Evolutionary conservation across 2,113 vertebrate genomes (phyloP).

Genomic region (Cheilinus undulatus): DNA sequence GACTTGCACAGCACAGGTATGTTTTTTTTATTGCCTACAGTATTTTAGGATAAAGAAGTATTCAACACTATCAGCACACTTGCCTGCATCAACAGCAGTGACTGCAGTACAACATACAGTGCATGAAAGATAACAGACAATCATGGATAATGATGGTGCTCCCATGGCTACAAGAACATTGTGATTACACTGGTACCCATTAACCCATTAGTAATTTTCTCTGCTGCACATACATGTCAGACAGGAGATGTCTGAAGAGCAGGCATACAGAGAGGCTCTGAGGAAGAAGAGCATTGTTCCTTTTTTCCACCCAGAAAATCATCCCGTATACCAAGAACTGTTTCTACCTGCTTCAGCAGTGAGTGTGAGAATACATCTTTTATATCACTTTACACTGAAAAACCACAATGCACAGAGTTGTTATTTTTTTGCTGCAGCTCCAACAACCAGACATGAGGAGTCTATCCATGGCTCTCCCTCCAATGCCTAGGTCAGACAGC

Average conservation of each 20-base stretch:
- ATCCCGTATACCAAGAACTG: slow-evolving; percentile 74
- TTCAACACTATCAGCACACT: not conserved
- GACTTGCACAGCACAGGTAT: slow-evolving; percentile 77
- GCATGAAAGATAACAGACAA: too few species aligned
- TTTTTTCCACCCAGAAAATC: slow-evolving; percentile 88
- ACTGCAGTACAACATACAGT: not conserved
- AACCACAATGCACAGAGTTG: not conserved
- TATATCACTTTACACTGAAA: not conserved
- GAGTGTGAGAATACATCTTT: not conserved
- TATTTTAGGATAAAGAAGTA: not conserved
- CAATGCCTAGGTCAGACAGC: slow-evolving; percentile 59
- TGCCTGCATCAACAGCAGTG: not conserved
- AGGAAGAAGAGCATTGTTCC: slow-evolving; percentile 80
- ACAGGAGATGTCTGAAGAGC: slow-evolving; percentile 80
- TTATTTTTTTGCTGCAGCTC: slow-evolving; percentile 48
- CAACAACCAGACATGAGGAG: slow-evolving; percentile 78
- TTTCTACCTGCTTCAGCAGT: not conserved
- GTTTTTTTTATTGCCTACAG: not conserved
- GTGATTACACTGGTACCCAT: not conserved
- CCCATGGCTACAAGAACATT: not conserved
- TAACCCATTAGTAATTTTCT: not conserved
- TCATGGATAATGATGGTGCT: too few species aligned
- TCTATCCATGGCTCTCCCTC: slow-evolving; percentile 78
- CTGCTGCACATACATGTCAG: slow-evolving; percentile 69
- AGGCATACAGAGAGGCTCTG: slow-evolving; percentile 74